phyloP scores from a whole-genome alignment of 2,113 vertebrate genomes.

The Columba livia region DNA sequence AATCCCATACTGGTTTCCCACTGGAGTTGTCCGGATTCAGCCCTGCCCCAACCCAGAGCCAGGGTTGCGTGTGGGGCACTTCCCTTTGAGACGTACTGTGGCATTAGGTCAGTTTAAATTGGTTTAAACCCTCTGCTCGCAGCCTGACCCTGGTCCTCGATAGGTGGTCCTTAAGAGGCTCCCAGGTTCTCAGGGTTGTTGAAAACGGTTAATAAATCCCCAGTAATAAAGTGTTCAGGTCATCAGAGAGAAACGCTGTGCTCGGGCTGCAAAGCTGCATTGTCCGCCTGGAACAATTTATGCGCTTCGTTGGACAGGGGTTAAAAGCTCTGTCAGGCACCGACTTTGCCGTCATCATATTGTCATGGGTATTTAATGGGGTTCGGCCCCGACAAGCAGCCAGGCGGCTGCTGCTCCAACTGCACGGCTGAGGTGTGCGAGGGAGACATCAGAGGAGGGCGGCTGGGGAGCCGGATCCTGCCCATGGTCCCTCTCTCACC shows the following conservation, averaged over 20 bases:
- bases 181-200: not conserved
- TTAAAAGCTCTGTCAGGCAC: constrained; percentile 31
- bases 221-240: constrained; percentile 26
- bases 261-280: not conserved
- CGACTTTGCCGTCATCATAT: accelerated
- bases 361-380: not conserved
- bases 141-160: constrained; percentile 3
- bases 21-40: not conserved
- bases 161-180: constrained; percentile 58
- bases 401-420: not conserved
- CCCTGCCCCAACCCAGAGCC: accelerated
- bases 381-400: not conserved
- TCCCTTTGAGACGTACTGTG: accelerated
- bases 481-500: not conserved
- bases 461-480: not conserved
- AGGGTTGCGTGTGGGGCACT: not conserved
- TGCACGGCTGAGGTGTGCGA: not conserved
- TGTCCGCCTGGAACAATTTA: not conserved
- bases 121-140: constrained; percentile 23
- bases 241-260: not conserved
- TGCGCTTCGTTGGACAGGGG: constrained; percentile 1
- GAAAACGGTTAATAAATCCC: constrained; percentile 47
- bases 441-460: not conserved
- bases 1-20: not conserved
- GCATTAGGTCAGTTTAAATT: constrained; percentile 54